Evolutionary conservation across 1,140 invertebrate genomes (phyloP).

Genomic region (Pantala flavescens): DNA sequence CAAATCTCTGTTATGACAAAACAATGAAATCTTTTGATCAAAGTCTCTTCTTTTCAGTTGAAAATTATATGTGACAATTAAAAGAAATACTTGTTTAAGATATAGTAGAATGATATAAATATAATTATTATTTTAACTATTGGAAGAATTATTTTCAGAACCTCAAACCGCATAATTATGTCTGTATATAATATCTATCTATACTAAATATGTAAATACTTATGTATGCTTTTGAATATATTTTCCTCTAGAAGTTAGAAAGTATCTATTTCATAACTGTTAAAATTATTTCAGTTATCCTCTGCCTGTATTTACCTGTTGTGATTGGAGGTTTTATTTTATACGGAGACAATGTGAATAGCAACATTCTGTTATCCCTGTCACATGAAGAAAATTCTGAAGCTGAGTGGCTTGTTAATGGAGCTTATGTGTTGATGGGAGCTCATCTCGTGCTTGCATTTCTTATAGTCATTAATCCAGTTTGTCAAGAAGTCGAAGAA

Average conservation of each 20-base stretch:
- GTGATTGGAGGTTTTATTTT: conserved; percentile 45
- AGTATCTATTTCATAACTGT: not conserved
- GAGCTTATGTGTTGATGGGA: conserved; percentile 48
- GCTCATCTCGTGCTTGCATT: conserved; percentile 52
- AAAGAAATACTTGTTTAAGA: conserved; percentile 5
- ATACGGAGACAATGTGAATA: conserved; percentile 43
- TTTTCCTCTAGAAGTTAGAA: too few relatives aligned
- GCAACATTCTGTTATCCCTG: conserved; percentile 44
- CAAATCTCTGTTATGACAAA: conserved; percentile 19
- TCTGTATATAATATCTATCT: too few relatives aligned
- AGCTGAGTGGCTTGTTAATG: conserved; percentile 31
- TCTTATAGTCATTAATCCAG: conserved; percentile 53
- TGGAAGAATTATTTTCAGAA: too few relatives aligned
- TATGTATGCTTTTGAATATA: too few relatives aligned
- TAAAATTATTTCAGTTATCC: conserved; percentile 39
- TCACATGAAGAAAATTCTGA: conserved; percentile 22
- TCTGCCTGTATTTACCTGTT: conserved; percentile 46
- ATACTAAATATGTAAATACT: too few relatives aligned
- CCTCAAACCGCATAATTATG: too few relatives aligned
- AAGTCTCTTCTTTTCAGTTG: conserved; percentile 19
- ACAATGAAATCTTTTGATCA: conserved; percentile 16
- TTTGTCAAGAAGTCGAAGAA: conserved; percentile 58
- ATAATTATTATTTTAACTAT: too few relatives aligned
- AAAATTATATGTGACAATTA: not conserved
- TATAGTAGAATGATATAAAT: too few relatives aligned